These are phyloP conservation scores for Lacanobia oleracea DNA, from an alignment of 2,888 invertebrate genomes.

Conservation along the genomic window DNA sequence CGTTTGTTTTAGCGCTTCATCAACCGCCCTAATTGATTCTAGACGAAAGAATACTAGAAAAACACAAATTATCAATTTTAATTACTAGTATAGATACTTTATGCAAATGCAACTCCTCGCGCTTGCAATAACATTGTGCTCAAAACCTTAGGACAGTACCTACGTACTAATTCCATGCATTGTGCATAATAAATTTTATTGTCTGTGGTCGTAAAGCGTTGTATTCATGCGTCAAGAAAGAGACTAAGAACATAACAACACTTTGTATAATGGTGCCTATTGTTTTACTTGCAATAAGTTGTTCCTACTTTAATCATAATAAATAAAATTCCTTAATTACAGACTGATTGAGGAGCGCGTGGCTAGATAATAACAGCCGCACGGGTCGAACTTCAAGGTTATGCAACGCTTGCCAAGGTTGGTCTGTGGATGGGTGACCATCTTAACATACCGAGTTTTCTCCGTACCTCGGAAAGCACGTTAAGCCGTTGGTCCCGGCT, in stretches of 20 bases:
- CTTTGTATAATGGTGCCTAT: slow-evolving; percentile 5
- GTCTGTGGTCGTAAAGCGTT: slow-evolving; percentile 34
- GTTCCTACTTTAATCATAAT: slow-evolving; percentile 14
- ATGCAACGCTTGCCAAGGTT: no score
- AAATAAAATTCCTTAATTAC: no score
- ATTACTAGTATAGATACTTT: background rate
- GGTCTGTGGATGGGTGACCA: no score
- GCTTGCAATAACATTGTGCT: slow-evolving; percentile 18
- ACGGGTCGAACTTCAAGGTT: no score
- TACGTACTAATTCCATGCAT: slow-evolving; percentile 4
- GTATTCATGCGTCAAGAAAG: slow-evolving; percentile 27
- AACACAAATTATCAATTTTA: no score
- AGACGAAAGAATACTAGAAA: slow-evolving; percentile 2
- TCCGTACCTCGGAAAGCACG: no score
- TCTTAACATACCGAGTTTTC: no score
- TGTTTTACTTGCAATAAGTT: slow-evolving; percentile 13
- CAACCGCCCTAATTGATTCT: slow-evolving; percentile 8
- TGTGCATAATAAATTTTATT: slow-evolving; percentile 41
- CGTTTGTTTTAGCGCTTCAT: slow-evolving; percentile 12
- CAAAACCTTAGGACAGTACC: background rate
- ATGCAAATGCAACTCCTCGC: background rate
- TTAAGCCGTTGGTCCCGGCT: no score
- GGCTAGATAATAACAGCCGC: no score
- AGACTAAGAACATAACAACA: slow-evolving; percentile 7
- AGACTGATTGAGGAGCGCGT: no score